Evolutionary conservation across 2,888 invertebrate genomes (phyloP).

Genomic region (Coecobrya sp.): DNA sequence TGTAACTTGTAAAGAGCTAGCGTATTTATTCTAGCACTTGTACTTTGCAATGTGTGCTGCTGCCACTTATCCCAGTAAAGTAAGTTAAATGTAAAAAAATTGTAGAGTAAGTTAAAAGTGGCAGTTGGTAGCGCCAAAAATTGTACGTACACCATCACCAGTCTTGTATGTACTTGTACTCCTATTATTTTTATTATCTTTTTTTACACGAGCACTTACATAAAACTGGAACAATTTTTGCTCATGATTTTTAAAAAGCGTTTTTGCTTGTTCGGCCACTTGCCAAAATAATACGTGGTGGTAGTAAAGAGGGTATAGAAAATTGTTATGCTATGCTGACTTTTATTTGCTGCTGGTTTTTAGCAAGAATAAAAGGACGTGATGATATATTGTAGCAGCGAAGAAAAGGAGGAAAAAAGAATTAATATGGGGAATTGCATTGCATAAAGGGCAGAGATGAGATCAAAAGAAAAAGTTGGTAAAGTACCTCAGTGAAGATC

Average conservation of each 20-base stretch:
- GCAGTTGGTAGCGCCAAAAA: too few relatives aligned
- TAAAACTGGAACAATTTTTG: not conserved
- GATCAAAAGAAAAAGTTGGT: not conserved
- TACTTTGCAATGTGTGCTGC: too few relatives aligned
- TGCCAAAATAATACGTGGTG: not conserved
- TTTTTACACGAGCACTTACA: not conserved
- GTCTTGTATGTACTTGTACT: not conserved
- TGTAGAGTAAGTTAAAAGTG: too few relatives aligned
- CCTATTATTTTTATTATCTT: not conserved
- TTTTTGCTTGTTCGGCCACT: not conserved
- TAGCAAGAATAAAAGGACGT: not conserved
- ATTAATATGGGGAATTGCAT: too few relatives aligned
- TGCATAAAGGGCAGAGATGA: not conserved
- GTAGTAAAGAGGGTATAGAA: too few relatives aligned
- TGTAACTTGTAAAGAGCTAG: not conserved
- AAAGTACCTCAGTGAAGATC: too few relatives aligned
- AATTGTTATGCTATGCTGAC: not conserved
- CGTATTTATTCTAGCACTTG: not conserved
- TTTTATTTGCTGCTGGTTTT: not conserved
- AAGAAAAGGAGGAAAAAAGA: not conserved
- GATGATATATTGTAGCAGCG: not conserved
- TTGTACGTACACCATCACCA: too few relatives aligned
- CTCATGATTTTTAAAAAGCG: not conserved
- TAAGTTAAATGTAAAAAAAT: too few relatives aligned
- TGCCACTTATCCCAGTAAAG: too few relatives aligned